A percentile compares a stretch with the other conserved stretches of the same genome.
Evolutionary conservation across 2,888 invertebrate genomes (phyloP).

Genomic region (Panopea generosa): DNA sequence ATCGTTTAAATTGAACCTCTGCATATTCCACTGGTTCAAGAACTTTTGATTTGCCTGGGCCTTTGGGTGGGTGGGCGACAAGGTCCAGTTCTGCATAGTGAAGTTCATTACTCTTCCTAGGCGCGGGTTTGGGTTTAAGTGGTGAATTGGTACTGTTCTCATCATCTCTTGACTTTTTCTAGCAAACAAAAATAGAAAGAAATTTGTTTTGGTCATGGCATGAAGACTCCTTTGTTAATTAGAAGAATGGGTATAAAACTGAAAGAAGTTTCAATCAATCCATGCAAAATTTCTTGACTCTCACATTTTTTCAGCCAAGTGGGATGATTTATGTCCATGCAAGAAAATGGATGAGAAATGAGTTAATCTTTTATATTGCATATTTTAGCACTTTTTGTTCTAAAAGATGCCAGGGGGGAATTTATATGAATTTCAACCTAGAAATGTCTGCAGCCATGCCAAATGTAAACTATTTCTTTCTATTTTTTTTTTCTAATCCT

Average conservation of each 20-base stretch:
- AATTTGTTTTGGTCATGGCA: too few relatives aligned
- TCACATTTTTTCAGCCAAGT: too few relatives aligned
- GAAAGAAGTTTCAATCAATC: too few relatives aligned
- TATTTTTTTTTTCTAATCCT: neutral
- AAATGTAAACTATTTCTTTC: constrained; percentile 1
- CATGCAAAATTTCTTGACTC: too few relatives aligned
- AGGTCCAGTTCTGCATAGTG: constrained; percentile 62
- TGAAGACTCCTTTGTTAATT: too few relatives aligned
- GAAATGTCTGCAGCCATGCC: constrained; percentile 21
- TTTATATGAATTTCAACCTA: too few relatives aligned
- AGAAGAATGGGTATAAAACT: too few relatives aligned
- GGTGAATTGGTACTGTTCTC: constrained; percentile 6
- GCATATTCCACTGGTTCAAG: constrained; percentile 48
- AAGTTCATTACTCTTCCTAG: constrained; percentile 30
- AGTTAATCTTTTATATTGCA: too few relatives aligned
- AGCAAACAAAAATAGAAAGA: constrained; percentile 36
- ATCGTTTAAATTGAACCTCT: constrained; percentile 45
- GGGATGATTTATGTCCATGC: too few relatives aligned
- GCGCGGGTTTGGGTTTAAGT: constrained; percentile 16
- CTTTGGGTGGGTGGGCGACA: constrained; percentile 16
- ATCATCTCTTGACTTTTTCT: constrained; percentile 23
- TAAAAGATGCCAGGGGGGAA: too few relatives aligned
- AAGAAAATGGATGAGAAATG: too few relatives aligned
- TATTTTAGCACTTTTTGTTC: too few relatives aligned
- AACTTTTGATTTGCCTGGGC: constrained; percentile 20